Evolutionary conservation across 2,888 invertebrate genomes (phyloP).

Genomic region (Agrilus mali): DNA sequence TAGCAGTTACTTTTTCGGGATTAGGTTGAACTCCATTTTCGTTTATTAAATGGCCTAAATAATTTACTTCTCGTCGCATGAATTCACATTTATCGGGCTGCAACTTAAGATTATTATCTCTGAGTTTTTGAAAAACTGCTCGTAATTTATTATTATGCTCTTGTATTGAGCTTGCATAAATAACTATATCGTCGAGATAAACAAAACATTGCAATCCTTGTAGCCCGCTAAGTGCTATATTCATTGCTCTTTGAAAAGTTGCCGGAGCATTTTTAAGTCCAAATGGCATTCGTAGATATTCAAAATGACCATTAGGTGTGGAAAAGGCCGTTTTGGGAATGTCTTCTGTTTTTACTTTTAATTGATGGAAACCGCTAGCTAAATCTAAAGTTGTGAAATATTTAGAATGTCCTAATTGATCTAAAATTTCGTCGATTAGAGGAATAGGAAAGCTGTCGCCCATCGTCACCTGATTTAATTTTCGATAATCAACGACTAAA

Average conservation of each 20-base stretch:
- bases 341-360: slow-evolving; percentile 6
- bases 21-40: slow-evolving; percentile 3
- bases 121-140: too few relatives aligned
- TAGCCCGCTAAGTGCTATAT: slow-evolving; percentile 16
- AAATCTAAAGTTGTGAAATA: slow-evolving; percentile 12
- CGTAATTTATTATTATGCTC: too few relatives aligned
- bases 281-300: slow-evolving; percentile 17
- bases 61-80: not conserved
- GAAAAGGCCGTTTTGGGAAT: slow-evolving; percentile 15
- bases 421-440: slow-evolving; percentile 18
- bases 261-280: slow-evolving; percentile 18
- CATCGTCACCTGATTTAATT: too few relatives aligned
- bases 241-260: slow-evolving; percentile 20
- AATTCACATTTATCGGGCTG: slow-evolving; percentile 4
- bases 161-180: too few relatives aligned
- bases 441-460: slow-evolving; percentile 18
- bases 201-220: slow-evolving; percentile 19
- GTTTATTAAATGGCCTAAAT: slow-evolving; percentile 1
- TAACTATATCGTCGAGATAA: slow-evolving; percentile 27
- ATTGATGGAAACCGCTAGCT: slow-evolving; percentile 6
- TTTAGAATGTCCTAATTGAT: slow-evolving; percentile 14
- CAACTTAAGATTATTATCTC: not conserved
- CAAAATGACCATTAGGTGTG: slow-evolving; percentile 15
- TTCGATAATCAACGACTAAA: too few relatives aligned
- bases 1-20: slow-evolving; percentile 1